Percentiles rank a stretch among this genome's conserved stretches.
Conservation (phyloP, 2,113 vertebrate genomes). For the Chionodraco myersi region DNA sequence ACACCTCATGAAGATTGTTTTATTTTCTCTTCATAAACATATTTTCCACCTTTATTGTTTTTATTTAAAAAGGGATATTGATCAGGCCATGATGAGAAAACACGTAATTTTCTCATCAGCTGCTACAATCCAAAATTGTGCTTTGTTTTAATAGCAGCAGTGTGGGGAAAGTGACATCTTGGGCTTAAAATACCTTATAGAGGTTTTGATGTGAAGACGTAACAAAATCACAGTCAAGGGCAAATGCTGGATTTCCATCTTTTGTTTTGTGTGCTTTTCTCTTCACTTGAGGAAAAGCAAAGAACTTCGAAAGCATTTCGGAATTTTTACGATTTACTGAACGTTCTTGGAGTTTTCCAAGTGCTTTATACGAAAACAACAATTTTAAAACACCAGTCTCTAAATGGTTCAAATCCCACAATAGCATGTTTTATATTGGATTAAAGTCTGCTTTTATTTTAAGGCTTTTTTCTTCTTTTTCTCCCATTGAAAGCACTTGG, state of each 20-base stretch:
- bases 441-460: too few relatives aligned
- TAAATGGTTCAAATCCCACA: background rate
- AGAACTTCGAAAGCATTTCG: too few relatives aligned
- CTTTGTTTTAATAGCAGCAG: background rate
- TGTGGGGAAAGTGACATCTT: background rate
- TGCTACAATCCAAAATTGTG: background rate
- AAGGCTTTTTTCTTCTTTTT: too few relatives aligned
- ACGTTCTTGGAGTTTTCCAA: background rate
- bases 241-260: background rate
- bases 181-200: background rate
- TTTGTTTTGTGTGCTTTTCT: background rate
- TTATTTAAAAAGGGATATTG: background rate
- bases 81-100: background rate
- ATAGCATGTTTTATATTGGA: too few relatives aligned
- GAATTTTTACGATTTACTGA: background rate
- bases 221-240: background rate
- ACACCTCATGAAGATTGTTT: constrained; percentile 25
- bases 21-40: background rate
- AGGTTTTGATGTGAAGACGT: background rate
- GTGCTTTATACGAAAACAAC: background rate
- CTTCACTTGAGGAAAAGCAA: background rate
- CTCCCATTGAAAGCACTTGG: too few relatives aligned
- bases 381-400: background rate
- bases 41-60: constrained; percentile 13
- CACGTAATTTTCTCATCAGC: background rate